A percentile compares a stretch with the other conserved stretches of the same genome.
phyloP scores from a whole-genome alignment of 2,888 invertebrate genomes.

The Timandra comae region DNA sequence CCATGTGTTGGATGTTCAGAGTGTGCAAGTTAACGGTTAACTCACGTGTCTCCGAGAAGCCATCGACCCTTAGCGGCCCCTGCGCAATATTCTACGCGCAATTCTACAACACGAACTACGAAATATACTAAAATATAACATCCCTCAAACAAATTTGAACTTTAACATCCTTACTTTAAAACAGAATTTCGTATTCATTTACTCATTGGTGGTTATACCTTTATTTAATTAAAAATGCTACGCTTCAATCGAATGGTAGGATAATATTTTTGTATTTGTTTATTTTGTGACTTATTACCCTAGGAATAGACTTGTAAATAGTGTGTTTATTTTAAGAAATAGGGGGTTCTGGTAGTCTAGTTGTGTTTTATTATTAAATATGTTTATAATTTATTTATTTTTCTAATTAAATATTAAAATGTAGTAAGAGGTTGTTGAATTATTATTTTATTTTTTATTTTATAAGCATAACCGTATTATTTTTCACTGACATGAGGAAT shows the following conservation, averaged over 20 bases:
- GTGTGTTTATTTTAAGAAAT: no score
- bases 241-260: slow-evolving; percentile 43
- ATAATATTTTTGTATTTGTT: slow-evolving; percentile 27
- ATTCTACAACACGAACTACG: slow-evolving; percentile 26
- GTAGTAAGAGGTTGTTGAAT: no score
- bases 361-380: no score
- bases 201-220: neutral
- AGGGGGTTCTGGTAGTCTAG: no score
- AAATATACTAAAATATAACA: no score
- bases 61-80: slow-evolving; percentile 74
- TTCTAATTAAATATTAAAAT: no score
- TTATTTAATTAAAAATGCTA: slow-evolving; percentile 20
- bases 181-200: neutral
- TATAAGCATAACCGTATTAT: no score
- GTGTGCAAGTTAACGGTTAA: slow-evolving; percentile 67
- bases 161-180: slow-evolving; percentile 4
- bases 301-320: slow-evolving; percentile 24
- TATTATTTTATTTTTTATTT: no score
- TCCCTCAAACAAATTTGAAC: slow-evolving; percentile 21
- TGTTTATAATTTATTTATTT: no score
- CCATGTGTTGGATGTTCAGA: slow-evolving; percentile 55
- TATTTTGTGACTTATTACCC: slow-evolving; percentile 31
- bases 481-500: no score
- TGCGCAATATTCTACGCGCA: slow-evolving; percentile 69
- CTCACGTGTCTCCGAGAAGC: slow-evolving; percentile 70